Evolutionary conservation across 1,140 invertebrate genomes (phyloP).

Genomic region (Drosophila sucinea): DNA sequence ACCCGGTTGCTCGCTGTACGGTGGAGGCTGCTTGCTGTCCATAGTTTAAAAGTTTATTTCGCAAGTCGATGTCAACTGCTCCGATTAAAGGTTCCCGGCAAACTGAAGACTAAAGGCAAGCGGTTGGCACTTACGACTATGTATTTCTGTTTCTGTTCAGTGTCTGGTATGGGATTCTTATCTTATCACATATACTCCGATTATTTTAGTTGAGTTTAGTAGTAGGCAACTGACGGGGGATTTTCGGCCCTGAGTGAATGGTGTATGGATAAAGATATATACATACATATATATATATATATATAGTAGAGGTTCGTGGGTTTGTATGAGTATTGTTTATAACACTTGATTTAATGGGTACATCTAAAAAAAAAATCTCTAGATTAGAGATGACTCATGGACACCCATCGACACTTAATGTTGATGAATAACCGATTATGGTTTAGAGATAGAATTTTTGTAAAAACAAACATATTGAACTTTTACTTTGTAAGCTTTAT

Average conservation of each 20-base stretch:
- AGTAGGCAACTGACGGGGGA: conserved; percentile 7
- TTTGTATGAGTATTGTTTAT: not conserved
- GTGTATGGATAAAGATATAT: conserved; percentile 11
- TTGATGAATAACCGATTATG: conserved; percentile 30
- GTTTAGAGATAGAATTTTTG: conserved; percentile 11
- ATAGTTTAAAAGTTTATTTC: conserved; percentile 22
- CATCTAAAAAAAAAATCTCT: not conserved
- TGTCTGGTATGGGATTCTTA: conserved; percentile 16
- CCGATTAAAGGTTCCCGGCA: conserved; percentile 30
- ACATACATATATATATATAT: not conserved
- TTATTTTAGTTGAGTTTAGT: conserved; percentile 1
- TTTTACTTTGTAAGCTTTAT: no score
- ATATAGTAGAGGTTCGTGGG: not conserved
- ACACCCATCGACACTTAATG: not conserved
- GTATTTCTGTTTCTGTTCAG: not conserved
- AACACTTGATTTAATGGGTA: conserved; percentile 34
- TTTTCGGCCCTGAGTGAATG: conserved; percentile 15
- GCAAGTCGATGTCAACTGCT: conserved; percentile 25
- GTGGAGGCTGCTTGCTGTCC: conserved; percentile 84
- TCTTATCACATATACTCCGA: conserved; percentile 37
- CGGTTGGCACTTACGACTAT: conserved; percentile 11
- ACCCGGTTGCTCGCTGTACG: conserved; percentile 75
- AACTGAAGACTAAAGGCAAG: conserved; percentile 37
- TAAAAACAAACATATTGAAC: not conserved
- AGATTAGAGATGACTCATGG: conserved; percentile 34